These are phyloP conservation scores for Capreolus pygargus DNA, from an alignment of 2,113 vertebrate genomes.

Conservation along the genomic window DNA sequence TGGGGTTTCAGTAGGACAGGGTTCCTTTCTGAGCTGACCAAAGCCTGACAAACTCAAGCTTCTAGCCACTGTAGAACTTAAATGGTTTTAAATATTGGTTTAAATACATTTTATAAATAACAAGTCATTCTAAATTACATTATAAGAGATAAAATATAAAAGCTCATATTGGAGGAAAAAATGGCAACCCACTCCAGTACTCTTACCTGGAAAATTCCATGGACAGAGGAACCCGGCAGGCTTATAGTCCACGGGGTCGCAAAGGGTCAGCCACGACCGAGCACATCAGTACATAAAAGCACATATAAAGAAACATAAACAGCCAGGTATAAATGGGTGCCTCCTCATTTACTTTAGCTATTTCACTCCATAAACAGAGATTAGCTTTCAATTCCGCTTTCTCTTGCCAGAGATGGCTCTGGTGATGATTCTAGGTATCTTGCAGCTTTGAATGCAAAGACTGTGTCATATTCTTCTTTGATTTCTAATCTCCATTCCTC, in stretches of 20 bases:
- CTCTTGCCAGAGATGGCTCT: slow-evolving; percentile 41
- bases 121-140: slow-evolving; percentile 50
- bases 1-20: neutral
- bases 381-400: slow-evolving; percentile 56
- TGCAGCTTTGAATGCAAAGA: slow-evolving; percentile 7
- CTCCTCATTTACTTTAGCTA: slow-evolving; percentile 54
- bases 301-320: slow-evolving; percentile 53
- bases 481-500: neutral
- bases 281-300: neutral
- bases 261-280: neutral
- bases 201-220: neutral
- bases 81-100: slow-evolving; percentile 57
- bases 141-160: slow-evolving; percentile 69
- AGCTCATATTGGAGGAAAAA: neutral
- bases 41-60: neutral
- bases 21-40: neutral
- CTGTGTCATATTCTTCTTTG: slow-evolving; percentile 14
- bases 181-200: neutral
- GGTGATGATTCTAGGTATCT: slow-evolving; percentile 18
- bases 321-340: slow-evolving; percentile 48
- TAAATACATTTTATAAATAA: slow-evolving; percentile 61
- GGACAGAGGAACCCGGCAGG: neutral
- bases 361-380: slow-evolving; percentile 65
- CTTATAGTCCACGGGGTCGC: neutral
- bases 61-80: neutral